phyloP scores from a whole-genome alignment of 2,888 invertebrate species.

The Hybos culiciformis region DNA sequence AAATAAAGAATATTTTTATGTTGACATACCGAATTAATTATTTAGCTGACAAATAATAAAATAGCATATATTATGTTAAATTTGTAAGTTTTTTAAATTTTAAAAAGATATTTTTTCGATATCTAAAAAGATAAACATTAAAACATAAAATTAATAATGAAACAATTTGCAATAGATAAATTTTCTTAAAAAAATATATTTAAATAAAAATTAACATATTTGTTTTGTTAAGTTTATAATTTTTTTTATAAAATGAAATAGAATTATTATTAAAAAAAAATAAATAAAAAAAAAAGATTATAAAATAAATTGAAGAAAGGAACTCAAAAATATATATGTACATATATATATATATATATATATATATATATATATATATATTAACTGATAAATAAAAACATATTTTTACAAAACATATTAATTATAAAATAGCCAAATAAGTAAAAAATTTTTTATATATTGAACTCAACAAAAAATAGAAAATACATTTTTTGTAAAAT shows the following conservation, averaged over 20 bases:
- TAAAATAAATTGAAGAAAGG: neutral
- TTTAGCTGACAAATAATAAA: too few relatives aligned
- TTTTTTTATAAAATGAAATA: neutral
- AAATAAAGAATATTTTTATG: too few relatives aligned
- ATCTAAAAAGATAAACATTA: constrained; percentile 5
- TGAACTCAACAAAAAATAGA: neutral
- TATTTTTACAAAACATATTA: neutral
- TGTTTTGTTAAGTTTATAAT: constrained; percentile 3
- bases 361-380: neutral
- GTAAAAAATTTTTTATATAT: neutral
- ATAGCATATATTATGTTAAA: too few relatives aligned
- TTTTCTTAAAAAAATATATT: neutral
- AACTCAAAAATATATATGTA: neutral
- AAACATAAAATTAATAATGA: constrained; percentile 6
- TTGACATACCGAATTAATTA: too few relatives aligned
- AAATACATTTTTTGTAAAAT: constrained; percentile 3
- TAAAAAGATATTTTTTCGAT: too few relatives aligned
- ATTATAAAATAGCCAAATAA: neutral
- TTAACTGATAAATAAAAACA: neutral
- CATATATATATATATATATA: neutral
- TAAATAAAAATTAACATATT: neutral
- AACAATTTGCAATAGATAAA: constrained; percentile 4
- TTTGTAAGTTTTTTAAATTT: too few relatives aligned
- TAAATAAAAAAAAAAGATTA: neutral
- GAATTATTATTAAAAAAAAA: neutral